phyloP scores from a whole-genome alignment of 53 echinoderm and acorn worm genomes.

The Temnopleurus reevesii region DNA sequence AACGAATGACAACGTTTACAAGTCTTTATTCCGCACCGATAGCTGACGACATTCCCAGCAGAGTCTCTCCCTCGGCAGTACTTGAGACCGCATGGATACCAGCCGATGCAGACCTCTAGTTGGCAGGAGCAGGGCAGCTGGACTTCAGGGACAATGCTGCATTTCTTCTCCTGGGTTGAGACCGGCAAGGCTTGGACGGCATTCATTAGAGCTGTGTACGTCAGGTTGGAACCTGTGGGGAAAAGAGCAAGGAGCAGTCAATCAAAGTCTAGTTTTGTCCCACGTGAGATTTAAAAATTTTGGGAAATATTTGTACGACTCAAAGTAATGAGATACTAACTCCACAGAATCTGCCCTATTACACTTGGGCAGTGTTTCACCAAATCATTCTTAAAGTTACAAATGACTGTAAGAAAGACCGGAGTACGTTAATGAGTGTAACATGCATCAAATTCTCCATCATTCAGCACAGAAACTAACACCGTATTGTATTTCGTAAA shows the following conservation, averaged over 20 bases:
- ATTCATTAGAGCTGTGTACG: slow-evolving; percentile 75
- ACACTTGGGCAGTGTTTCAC: too few relatives aligned
- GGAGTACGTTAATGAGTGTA: too few relatives aligned
- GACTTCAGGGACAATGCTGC: slow-evolving; percentile 64
- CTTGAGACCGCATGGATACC: slow-evolving; percentile 98
- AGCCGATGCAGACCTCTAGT: slow-evolving; percentile 93
- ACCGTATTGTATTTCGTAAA: too few relatives aligned
- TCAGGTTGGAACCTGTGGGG: slow-evolving; percentile 79
- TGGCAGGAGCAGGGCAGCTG: slow-evolving; percentile 77
- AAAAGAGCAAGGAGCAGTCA: not conserved
- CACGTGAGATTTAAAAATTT: too few relatives aligned
- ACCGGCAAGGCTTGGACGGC: slow-evolving; percentile 69
- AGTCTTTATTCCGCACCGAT: slow-evolving; percentile 95
- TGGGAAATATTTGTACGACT: too few relatives aligned
- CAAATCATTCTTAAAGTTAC: too few relatives aligned
- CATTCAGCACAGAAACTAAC: too few relatives aligned
- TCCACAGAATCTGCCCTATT: too few relatives aligned
- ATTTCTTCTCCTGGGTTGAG: slow-evolving; percentile 59
- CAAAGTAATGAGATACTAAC: too few relatives aligned
- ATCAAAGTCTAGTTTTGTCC: too few relatives aligned
- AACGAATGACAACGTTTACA: slow-evolving; percentile 85
- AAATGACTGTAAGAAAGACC: too few relatives aligned
- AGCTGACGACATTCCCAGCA: slow-evolving; percentile 88
- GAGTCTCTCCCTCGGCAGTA: slow-evolving; percentile 97
- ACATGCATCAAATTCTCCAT: too few relatives aligned